Base-by-base conservation (phyloP, 1,140 invertebrate genomes). In the Neocloeon triangulifer region DNA sequence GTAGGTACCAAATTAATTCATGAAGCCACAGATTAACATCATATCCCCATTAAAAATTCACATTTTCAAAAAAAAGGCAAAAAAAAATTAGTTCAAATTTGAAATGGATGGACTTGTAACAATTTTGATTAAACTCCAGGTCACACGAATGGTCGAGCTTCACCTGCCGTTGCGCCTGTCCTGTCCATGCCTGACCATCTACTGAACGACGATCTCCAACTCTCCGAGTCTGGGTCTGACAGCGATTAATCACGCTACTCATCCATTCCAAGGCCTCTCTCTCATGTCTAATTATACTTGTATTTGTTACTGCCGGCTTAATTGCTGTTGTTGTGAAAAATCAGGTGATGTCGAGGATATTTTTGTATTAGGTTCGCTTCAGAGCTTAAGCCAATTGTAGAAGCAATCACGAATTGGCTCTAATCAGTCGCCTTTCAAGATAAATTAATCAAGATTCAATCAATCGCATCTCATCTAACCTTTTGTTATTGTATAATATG, bases 211-310 rank as follows among this genome's bases (percentile, higher is more conserved):
- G 75, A 80, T 53, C 58, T 80, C 39, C 69, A 73, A 48, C 56
- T 80, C 34, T 79, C 74, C 25, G 75, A 79, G 56, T 65, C 66
- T n/a, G 67, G 64, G 36, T 69, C 66, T 27, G 68, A 71, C 32
- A 61, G 58, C 31, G 56, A 64, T 45, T 53, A 39, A 50, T 20
- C 28, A 18, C 25, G 25, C 10, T 10, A 29, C 14, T n/a, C n/a
- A n/a, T n/a, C n/a, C n/a, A n/a, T n/a, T n/a, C n/a, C n/a, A n/a
- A n/a, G n/a, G n/a, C n/a, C n/a, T n/a, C n/a, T n/a, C n/a, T n/a
- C n/a, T n/a, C n/a, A n/a, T n/a, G n/a, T n/a, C n/a, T n/a, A n/a
- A n/a, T n/a, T n/a, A 30, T 7, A 17, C 16, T 14, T 30, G 9
- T 33, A 7, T 23, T 33, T 33, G 20, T 5, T n/a, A 19, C 13